These are phyloP conservation scores for Empidonax alnorum DNA, from an alignment of 2,113 vertebrate genomes.

Conservation along the genomic window DNA sequence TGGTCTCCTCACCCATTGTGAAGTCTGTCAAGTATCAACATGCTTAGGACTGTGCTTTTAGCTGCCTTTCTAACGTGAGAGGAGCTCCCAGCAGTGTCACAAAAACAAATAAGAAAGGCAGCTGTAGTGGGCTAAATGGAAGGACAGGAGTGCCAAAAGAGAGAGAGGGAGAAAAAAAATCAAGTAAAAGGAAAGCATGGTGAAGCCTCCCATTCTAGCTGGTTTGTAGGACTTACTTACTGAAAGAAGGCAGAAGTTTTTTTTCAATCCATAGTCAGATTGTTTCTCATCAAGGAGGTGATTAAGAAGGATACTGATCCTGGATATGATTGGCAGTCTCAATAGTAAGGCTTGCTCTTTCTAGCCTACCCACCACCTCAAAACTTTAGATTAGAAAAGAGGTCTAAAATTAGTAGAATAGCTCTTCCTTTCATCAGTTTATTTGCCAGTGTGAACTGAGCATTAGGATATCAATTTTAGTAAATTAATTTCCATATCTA, in stretches of 20 bases:
- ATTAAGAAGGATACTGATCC: background rate
- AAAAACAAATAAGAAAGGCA: background rate
- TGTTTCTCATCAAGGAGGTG: background rate
- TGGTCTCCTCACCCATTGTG: background rate
- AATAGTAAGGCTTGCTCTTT: background rate
- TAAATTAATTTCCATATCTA: background rate
- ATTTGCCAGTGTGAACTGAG: background rate
- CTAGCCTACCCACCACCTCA: background rate
- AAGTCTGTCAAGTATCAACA: background rate
- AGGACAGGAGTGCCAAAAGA: background rate
- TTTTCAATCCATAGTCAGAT: background rate
- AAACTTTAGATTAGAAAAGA: background rate
- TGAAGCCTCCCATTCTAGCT: background rate
- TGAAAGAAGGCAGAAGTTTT: background rate
- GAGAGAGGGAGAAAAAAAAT: background rate
- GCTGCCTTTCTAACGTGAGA: background rate
- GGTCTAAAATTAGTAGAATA: background rate
- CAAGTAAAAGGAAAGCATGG: background rate
- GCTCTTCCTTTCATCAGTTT: background rate
- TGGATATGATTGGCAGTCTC: background rate
- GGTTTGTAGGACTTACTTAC: background rate
- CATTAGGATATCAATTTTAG: background rate
- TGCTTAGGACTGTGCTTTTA: background rate
- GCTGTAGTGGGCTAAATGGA: background rate
- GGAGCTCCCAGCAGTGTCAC: background rate